A percentile compares a stretch with the other conserved stretches of the same genome.
These are phyloP conservation scores for Ptilonorhynchus violaceus DNA, from an alignment of 2,113 vertebrate genomes.

Conservation along the genomic window DNA sequence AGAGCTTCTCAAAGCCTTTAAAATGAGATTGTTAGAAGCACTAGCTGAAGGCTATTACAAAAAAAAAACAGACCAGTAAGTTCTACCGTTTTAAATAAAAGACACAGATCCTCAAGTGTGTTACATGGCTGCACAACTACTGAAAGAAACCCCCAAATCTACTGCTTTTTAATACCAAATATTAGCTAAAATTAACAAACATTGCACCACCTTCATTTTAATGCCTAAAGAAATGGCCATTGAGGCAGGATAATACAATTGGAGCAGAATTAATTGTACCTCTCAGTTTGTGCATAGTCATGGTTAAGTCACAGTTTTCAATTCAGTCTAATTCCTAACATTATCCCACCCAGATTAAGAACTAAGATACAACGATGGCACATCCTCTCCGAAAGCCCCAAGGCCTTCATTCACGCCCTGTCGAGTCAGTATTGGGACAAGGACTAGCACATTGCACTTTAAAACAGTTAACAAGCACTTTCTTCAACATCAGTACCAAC, in stretches of 20 bases:
- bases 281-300: neutral
- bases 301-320: neutral
- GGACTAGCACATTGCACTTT: neutral
- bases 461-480: neutral
- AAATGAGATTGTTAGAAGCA: neutral
- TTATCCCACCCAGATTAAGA: neutral
- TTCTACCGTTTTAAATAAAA: neutral
- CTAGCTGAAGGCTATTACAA: neutral
- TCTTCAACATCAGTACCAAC: neutral
- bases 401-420: neutral
- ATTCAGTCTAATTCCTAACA: neutral
- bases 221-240: neutral
- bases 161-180: neutral
- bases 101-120: neutral
- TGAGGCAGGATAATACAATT: neutral
- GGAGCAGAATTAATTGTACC: neutral
- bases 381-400: neutral
- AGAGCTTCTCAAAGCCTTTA: slow-evolving; percentile 13
- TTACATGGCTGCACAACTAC: neutral
- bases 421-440: neutral
- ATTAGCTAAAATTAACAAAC: neutral
- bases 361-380: neutral
- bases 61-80: neutral
- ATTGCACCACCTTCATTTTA: neutral
- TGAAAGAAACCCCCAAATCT: neutral